Base-by-base conservation (phyloP, 1,140 invertebrate genomes). In the Cotesia typhae region DNA sequence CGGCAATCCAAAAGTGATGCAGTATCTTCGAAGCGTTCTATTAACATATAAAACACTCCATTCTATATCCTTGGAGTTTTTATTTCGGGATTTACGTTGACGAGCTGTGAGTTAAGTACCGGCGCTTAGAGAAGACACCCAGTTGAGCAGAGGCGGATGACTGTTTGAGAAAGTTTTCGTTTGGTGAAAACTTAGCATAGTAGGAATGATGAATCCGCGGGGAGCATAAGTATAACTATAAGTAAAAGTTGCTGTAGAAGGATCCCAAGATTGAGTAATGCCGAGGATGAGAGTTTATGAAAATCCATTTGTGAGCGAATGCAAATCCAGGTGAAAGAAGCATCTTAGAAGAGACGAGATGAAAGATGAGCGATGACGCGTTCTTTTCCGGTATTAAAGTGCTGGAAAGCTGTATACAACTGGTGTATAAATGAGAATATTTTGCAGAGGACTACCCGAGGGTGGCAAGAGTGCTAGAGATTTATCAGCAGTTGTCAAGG, bases 401-500 rank as follows among this genome's bases (percentile, higher is more conserved):
- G 35, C 38, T 41, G 41, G 41, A 66, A 52, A 41, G 6, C 6
- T 41, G 6, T 41, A 41, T 41, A 41, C 10, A 41, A 7, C 41
- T 41, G 5, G 5, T 69, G 72, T 74, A 78, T 70, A 71, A 75
- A 78, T 77, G 77, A 63, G 75, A 75, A 78, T 76, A 77, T 78
- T 78, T 78, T 75, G 57, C 72, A 51, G 53, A 61, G 10, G 41
- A 7, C 41, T 41, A 10, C 20, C 20, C 20, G 41, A 41, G 10
- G 41, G 41, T 41, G 14, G 14, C 14, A 37, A 53, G 12, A 41
- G 51, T 55, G 17, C 38, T 20, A 28, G 37, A 20, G 47, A 17
- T 57, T 67, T 72, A 70, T 63, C 41, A 70, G 67, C 63, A 14
- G 28, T 28, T 38, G 51, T 72, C 7, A 28, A 10, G 59, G 59